A percentile compares a stretch with the other conserved stretches of the same genome.
phyloP scores from a whole-genome alignment of 2,888 invertebrate species.

The Phytoseiulus persimilis region DNA sequence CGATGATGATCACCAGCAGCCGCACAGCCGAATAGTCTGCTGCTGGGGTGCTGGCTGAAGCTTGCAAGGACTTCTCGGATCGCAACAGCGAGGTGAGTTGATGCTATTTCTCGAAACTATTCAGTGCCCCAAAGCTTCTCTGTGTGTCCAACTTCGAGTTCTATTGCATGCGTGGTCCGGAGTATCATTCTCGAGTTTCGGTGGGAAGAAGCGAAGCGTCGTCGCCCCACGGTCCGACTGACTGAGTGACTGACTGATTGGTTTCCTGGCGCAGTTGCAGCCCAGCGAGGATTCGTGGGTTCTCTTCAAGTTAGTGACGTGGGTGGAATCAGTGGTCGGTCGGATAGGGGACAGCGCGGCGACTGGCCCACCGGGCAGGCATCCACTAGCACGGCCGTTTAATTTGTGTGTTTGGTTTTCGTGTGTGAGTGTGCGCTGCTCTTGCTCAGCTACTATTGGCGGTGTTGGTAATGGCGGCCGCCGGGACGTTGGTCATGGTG shows the following conservation, averaged over 20 bases:
- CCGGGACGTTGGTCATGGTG: neutral
- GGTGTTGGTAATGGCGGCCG: neutral
- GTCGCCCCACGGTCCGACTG: neutral
- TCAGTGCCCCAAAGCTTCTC: neutral
- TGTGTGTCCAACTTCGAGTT: neutral
- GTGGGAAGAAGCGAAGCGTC: neutral
- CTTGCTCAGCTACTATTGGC: neutral
- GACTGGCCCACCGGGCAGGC: too few relatives aligned
- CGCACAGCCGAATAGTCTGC: neutral
- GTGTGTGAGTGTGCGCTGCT: slow-evolving; percentile 5
- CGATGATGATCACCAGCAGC: neutral
- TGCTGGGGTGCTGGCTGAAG: slow-evolving; percentile 5
- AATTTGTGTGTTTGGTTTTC: neutral
- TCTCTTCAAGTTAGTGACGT: neutral
- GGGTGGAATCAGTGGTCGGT: neutral
- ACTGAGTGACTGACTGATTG: neutral
- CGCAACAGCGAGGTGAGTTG: neutral
- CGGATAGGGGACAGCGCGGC: neutral
- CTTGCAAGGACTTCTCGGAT: slow-evolving; percentile 5
- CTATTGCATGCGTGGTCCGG: neutral
- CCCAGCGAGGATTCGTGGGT: neutral
- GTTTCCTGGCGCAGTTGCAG: neutral
- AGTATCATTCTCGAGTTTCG: neutral
- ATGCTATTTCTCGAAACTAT: neutral
- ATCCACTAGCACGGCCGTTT: too few relatives aligned